These are phyloP conservation scores for Nycticryphes semicollaris DNA, from an alignment of 2,113 vertebrate genomes.

Conservation along the genomic window DNA sequence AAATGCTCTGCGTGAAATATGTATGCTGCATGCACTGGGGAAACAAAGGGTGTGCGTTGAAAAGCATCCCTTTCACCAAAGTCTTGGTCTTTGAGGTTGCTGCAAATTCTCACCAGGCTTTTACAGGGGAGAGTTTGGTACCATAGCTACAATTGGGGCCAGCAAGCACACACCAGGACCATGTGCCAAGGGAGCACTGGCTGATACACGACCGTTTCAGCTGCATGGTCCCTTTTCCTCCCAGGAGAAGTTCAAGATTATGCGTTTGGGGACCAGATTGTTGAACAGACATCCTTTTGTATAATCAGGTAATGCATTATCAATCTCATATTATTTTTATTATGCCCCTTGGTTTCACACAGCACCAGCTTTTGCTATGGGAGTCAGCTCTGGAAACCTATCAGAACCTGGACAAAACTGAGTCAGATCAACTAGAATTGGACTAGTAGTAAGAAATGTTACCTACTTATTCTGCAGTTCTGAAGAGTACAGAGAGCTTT, in stretches of 20 bases:
- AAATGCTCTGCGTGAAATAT: rapidly evolving
- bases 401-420: neutral
- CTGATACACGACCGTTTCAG: neutral
- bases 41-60: rapidly evolving
- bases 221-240: neutral
- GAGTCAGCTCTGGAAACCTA: neutral
- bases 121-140: neutral
- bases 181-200: rapidly evolving
- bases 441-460: neutral
- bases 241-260: neutral
- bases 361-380: neutral
- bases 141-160: neutral
- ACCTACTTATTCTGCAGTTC: neutral
- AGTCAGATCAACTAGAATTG: neutral
- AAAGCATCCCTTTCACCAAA: neutral
- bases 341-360: neutral
- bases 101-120: neutral
- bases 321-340: neutral
- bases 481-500: neutral
- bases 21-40: rapidly evolving
- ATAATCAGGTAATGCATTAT: neutral
- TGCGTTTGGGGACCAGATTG: neutral
- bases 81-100: neutral
- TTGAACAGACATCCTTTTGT: neutral
- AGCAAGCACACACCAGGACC: rapidly evolving